phyloP scores from a whole-genome alignment of 1,140 invertebrate species.

The Cataglyphis hispanica region DNA sequence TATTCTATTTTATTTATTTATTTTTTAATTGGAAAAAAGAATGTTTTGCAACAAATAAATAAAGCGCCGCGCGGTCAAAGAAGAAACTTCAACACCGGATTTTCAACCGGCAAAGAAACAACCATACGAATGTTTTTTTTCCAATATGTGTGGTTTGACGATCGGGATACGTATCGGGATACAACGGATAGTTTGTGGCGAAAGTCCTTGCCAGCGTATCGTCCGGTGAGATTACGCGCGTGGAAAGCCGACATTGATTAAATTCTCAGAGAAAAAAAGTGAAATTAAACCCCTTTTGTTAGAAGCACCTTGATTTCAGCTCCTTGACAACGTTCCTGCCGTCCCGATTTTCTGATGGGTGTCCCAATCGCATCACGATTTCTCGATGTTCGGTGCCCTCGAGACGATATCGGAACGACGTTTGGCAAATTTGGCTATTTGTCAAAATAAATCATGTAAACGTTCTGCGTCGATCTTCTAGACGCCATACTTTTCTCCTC shows the following conservation, averaged over 20 bases:
- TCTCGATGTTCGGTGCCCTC: background rate
- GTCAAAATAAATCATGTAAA: constrained; percentile 1
- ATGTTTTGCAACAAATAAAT: background rate
- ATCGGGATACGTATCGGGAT: constrained; percentile 33
- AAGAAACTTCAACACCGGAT: constrained; percentile 48
- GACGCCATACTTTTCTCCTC: background rate
- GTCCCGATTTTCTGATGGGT: background rate
- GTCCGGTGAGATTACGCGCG: constrained; percentile 65
- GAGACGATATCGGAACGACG: background rate
- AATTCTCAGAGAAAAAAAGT: constrained; percentile 66
- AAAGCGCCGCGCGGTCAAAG: constrained; percentile 45
- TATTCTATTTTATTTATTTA: background rate
- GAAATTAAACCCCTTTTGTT: constrained; percentile 69
- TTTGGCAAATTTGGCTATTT: constrained; percentile 34
- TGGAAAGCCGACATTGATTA: constrained; percentile 71
- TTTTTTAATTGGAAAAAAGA: background rate
- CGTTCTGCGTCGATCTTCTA: background rate
- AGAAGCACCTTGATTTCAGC: constrained; percentile 63
- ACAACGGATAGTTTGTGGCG: constrained; percentile 66
- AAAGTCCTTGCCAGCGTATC: constrained; percentile 48
- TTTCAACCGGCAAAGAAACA: constrained; percentile 46
- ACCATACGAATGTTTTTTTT: background rate
- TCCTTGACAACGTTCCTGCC: constrained; percentile 13
- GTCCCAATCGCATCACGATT: background rate
- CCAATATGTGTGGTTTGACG: background rate